Evolutionary conservation across 2,113 vertebrate genomes (phyloP).

Genomic region (Pipra filicauda): DNA sequence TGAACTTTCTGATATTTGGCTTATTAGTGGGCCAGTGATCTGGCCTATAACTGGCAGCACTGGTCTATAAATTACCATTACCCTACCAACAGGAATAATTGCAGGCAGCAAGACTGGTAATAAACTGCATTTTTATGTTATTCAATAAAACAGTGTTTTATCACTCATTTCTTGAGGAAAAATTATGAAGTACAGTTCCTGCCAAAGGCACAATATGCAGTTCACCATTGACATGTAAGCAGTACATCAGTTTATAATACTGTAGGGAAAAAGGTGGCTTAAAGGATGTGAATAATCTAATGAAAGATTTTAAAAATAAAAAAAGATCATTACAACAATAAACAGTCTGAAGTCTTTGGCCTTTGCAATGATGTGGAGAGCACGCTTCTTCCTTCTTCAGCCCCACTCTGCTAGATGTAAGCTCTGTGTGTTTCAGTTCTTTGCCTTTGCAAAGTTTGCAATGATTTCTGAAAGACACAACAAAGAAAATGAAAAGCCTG

Average conservation of each 20-base stretch:
- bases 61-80: conserved; percentile 40
- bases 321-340: neutral
- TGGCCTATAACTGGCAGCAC: neutral
- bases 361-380: neutral
- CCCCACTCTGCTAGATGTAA: neutral
- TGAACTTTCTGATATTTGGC: neutral
- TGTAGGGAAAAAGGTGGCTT: neutral
- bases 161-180: conserved; percentile 22
- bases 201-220: neutral
- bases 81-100: neutral
- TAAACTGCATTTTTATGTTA: conserved; percentile 32
- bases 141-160: neutral
- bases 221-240: neutral
- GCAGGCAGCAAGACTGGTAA: neutral
- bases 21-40: neutral
- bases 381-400: neutral
- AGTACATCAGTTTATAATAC: neutral
- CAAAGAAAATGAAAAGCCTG: neutral
- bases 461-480: neutral
- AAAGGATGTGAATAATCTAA: neutral
- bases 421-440: neutral
- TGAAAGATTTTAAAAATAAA: neutral
- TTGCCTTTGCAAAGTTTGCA: neutral
- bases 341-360: neutral
- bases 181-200: neutral